A percentile compares a stretch with the other conserved stretches of the same genome.
Conservation (phyloP, 2,888 invertebrate species). For the Drosophila planitibia region DNA sequence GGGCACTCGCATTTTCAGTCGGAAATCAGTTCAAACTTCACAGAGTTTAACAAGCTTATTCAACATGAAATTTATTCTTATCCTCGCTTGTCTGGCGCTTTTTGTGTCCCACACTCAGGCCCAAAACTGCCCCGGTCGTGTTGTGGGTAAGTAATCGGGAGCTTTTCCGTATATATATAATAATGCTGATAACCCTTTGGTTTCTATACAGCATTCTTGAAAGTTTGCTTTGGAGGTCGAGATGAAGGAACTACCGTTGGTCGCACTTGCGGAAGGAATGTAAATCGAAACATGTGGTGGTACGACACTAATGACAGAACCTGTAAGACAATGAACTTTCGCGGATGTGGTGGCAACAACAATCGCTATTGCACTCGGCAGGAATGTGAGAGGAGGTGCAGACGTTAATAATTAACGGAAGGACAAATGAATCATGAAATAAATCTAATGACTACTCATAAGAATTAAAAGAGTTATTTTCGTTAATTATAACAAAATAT, state of each 20-base stretch:
- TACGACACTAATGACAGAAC: not conserved
- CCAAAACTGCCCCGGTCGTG: not conserved
- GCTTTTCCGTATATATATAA: not conserved
- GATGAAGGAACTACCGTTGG: not conserved
- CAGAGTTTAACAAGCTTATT: not conserved
- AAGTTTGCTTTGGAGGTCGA: not conserved
- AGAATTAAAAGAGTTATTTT: not conserved
- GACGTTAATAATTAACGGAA: not conserved
- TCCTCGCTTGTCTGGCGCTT: conserved; percentile 31
- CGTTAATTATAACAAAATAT: not conserved
- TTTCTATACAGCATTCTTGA: too few species aligned
- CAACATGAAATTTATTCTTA: conserved; percentile 44
- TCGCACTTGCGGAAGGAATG: not conserved
- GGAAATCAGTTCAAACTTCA: conserved; percentile 21
- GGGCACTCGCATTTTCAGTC: not conserved
- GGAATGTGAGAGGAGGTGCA: not conserved
- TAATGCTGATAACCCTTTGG: too few species aligned
- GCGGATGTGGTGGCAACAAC: conserved; percentile 23
- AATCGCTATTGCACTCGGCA: conserved; percentile 18
- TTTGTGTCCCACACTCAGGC: conserved; percentile 22
- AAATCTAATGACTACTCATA: not conserved
- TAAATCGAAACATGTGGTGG: conserved; percentile 9
- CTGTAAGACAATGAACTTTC: conserved; percentile 4
- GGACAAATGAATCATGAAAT: not conserved
- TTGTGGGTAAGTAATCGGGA: not conserved